Percentiles rank a stretch among this genome's conserved stretches.
phyloP scores from a whole-genome alignment of 2,888 invertebrate species.

The Aspidapion aeneum region DNA sequence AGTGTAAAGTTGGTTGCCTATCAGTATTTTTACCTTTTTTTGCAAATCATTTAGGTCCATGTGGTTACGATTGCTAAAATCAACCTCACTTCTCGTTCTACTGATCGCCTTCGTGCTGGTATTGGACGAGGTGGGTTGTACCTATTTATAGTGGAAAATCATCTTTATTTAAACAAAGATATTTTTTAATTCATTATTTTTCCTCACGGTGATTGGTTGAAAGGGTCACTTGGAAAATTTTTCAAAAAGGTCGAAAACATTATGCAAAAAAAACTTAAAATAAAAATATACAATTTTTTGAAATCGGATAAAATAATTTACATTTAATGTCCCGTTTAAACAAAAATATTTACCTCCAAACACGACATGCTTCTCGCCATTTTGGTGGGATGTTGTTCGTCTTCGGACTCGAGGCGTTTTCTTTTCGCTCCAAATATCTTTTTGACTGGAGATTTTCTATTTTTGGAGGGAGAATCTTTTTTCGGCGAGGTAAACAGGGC shows the following conservation, averaged over 20 bases:
- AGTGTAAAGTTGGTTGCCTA: no score
- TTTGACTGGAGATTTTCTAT: conserved; percentile 50
- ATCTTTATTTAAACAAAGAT: no score
- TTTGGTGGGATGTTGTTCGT: conserved; percentile 44
- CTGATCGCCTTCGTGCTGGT: conserved; percentile 7
- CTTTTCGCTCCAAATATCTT: conserved; percentile 47
- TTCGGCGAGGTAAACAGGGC: conserved; percentile 35
- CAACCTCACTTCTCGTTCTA: conserved; percentile 30
- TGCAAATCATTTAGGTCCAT: conserved; percentile 59
- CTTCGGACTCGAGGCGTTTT: conserved; percentile 49
- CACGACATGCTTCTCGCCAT: conserved; percentile 56
- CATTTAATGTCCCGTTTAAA: no score
- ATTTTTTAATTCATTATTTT: no score
- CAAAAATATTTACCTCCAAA: background rate
- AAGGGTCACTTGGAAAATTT: no score
- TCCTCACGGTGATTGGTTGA: no score
- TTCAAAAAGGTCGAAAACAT: no score
- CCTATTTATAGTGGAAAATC: no score
- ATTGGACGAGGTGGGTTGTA: conserved; percentile 38
- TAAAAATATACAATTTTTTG: no score
- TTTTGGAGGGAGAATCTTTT: conserved; percentile 22
- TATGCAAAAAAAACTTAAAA: no score
- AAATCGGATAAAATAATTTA: no score
- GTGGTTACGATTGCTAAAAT: conserved; percentile 21
- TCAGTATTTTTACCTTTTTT: conserved; percentile 63